Base-by-base conservation (phyloP, 2,888 invertebrate genomes). In the Pheosia tremula region DNA sequence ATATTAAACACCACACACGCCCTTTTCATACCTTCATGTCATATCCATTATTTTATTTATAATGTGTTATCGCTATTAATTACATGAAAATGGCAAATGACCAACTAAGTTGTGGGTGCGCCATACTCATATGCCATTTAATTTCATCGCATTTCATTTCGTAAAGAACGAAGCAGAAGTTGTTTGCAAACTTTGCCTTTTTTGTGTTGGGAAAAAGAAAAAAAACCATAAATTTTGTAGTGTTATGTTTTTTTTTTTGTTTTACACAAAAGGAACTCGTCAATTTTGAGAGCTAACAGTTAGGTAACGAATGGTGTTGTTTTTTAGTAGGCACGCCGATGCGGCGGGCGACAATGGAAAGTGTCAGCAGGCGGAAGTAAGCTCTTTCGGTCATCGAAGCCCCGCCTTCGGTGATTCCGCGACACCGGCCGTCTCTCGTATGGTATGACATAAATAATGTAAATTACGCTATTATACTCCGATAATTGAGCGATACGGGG, bases 301-400 rank as follows among this genome's bases (percentile, higher is more conserved):
- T 36, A 36, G 8, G 36, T 36, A 52, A 52, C 36, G 36, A 36
- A 8, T 9, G 37, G 37, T 37, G 53, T 37, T 10, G 37, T 53
- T 53, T 53, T 53, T 53, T 53, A 37, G 24, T 24, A 2, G 24
- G 37, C 11, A 5, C 38, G 53, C 38, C 37, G 37, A 24, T 50
- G 37, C 53, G 36, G 37, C 37, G 53, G 53, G 4, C 53, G 10
- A 52, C 53, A 37, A 56, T 59, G 50, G 60, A 69, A 59, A 63
- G 67, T 64, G 56, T 62, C 41, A 47, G 11, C 52, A 58, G 58
- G 61, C 65, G 62, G 62, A 69, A 60, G 63, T 67, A 59, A 58
- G 47, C 37, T 36, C 54, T 41, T 69, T 75, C 67, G 57, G 62
- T 67, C 73, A 66, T 55, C 24, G 57, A 38, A 4, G 53, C 13